Conservation (phyloP, 2,888 invertebrate genomes). For the Cerastis rubricosa region DNA sequence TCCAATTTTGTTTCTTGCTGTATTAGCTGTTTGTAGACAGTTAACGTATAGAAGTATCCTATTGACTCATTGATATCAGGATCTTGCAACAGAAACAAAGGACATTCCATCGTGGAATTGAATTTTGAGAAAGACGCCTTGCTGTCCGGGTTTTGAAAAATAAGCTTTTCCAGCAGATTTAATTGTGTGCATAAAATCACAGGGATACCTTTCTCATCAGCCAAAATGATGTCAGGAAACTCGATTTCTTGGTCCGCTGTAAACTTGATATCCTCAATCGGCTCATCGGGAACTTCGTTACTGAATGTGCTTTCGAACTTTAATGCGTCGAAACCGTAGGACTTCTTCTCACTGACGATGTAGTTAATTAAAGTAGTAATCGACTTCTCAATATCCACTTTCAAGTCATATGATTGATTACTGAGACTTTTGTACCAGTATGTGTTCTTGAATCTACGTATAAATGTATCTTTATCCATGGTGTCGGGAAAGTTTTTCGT, state of each 20-base stretch:
- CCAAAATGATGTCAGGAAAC: no score
- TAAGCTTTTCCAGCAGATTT: constrained; percentile 72
- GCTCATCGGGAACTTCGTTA: no score
- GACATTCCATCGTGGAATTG: constrained; percentile 73
- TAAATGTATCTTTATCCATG: constrained; percentile 27
- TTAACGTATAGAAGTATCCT: constrained; percentile 76
- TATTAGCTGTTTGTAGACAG: no score
- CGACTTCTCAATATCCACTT: constrained; percentile 71
- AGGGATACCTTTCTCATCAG: constrained; percentile 72
- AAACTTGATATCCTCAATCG: no score
- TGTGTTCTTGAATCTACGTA: constrained; percentile 52
- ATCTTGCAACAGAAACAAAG: constrained; percentile 71
- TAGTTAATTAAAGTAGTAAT: constrained; percentile 76
- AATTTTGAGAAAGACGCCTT: constrained; percentile 66
- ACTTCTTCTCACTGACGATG: constrained; percentile 72
- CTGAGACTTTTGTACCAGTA: constrained; percentile 68
- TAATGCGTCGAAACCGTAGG: constrained; percentile 73
- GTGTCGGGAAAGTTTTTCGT: constrained; percentile 15
- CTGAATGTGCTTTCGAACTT: constrained; percentile 68
- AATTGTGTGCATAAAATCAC: constrained; percentile 71
- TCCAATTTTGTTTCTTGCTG: no score
- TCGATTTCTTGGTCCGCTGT: no score
- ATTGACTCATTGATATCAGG: constrained; percentile 71
- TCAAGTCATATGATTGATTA: constrained; percentile 30
- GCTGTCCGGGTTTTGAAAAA: constrained; percentile 7